Base-by-base conservation (phyloP, 2,113 vertebrate species). In the Crotalus tigris region DNA sequence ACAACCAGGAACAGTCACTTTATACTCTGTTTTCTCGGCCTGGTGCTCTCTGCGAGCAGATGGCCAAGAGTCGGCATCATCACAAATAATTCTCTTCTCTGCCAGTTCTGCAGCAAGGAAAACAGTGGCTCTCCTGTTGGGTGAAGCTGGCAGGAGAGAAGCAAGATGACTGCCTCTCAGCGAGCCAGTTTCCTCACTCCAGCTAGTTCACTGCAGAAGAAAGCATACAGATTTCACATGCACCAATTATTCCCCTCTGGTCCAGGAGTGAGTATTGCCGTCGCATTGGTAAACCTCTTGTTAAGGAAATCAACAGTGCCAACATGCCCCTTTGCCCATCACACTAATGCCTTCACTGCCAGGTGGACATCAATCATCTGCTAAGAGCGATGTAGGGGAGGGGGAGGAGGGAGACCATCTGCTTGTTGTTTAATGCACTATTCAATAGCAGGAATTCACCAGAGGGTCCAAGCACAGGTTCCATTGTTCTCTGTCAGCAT, bases 291-390 rank as follows among this genome's bases (percentile, higher is more conserved):
- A 26, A 39, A 87, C 44, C 59, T 17, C 4, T 88, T 69, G 81
- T 51, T 6, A 17, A 5, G 85, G 92, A 94, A 87, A 54, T 46
- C 44, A 93, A 87, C 44, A 64, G 85, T 91, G 24, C 92, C 92
- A 95, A 94, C 95, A 92, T 94, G 95, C 95, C 94, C 88, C 94
- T 92, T 93, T 91, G 92, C 97, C 96, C 91, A 51, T 2, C 1
- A 39, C 46, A 89, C 61, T 89, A 81, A 90, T 81, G 92, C 87
- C 85, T 46, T 53, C 29, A 87, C 51, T 90, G 92, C 95, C 55
- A 87, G 90, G 92, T 53, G 15, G 92, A 91, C 95, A 98, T 98
- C 98, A 98, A 98, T 98, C 98, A 98, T 96, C 97, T 94, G 96
- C 97, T 97, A 96, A 95, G 96, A 87, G 57, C 54, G 11, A 49